Conservation (phyloP, 1,140 invertebrate genomes). For the Antheraea mylitta region DNA sequence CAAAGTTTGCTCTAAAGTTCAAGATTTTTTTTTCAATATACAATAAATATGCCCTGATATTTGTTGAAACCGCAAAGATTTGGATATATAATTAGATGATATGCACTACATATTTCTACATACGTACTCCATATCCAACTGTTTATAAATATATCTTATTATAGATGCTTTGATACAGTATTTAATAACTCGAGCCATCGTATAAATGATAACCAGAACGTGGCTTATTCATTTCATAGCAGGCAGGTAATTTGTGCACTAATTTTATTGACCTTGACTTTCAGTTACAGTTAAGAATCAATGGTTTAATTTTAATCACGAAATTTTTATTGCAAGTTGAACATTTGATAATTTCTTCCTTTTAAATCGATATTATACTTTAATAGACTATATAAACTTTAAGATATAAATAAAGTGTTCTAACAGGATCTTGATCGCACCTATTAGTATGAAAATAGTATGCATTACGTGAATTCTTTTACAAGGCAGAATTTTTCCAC, state of each 20-base stretch:
- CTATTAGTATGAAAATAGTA: neutral
- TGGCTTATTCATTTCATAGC: constrained; percentile 19
- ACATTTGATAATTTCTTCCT: neutral
- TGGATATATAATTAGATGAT: no score
- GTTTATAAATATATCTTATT: no score
- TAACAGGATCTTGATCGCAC: neutral
- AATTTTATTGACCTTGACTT: constrained; percentile 34
- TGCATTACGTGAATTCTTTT: neutral
- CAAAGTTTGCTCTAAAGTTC: neutral
- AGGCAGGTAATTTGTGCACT: constrained; percentile 19
- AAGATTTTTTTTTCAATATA: no score
- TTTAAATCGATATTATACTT: neutral
- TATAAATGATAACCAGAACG: constrained; percentile 19
- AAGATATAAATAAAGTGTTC: neutral
- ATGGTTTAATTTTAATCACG: neutral
- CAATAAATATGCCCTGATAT: no score
- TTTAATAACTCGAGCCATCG: constrained; percentile 12
- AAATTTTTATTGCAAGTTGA: neutral
- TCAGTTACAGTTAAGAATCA: constrained; percentile 13
- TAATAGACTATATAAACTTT: no score
- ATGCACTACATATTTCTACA: no score
- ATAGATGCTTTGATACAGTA: neutral
- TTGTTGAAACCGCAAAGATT: no score
- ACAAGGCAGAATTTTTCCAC: neutral
- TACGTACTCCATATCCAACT: no score